Percentiles rank a stretch among this genome's conserved stretches.
These are phyloP conservation scores for Mellilla xanthometata DNA, from an alignment of 2,888 invertebrate species.

Conservation along the genomic window DNA sequence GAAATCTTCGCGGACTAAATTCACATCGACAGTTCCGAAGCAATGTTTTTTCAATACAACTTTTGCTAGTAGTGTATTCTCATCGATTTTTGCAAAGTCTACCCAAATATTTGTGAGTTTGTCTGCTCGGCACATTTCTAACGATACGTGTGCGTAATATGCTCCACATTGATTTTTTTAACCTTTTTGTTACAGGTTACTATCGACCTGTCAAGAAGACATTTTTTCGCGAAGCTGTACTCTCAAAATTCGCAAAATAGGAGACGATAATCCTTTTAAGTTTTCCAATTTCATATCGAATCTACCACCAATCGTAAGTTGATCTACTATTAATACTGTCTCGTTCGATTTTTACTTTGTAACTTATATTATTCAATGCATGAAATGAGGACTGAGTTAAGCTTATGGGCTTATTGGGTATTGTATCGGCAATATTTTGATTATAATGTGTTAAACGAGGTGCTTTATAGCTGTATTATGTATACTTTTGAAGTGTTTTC, in stretches of 20 bases:
- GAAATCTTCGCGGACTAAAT: constrained; percentile 8
- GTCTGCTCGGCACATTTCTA: constrained; percentile 19
- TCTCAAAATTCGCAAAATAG: constrained; percentile 79
- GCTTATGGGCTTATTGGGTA: too few species aligned
- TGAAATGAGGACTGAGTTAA: too few species aligned
- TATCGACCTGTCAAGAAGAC: constrained; percentile 81
- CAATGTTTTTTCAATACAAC: constrained; percentile 25
- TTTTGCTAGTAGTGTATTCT: constrained; percentile 30
- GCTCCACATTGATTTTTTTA: constrained; percentile 66
- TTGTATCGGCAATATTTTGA: too few species aligned
- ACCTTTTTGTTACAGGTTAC: constrained; percentile 74
- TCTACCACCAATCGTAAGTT: constrained; percentile 80
- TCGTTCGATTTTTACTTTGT: constrained; percentile 10
- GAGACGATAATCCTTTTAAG: constrained; percentile 80
- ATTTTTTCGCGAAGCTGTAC: constrained; percentile 72
- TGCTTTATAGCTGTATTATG: background rate
- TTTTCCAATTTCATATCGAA: constrained; percentile 81
- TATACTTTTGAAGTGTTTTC: background rate
- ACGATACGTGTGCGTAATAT: constrained; percentile 39
- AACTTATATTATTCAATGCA: too few species aligned
- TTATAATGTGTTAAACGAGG: too few species aligned
- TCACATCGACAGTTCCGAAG: constrained; percentile 19
- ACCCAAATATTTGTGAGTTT: constrained; percentile 24
- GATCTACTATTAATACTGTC: constrained; percentile 1
- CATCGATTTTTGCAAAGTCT: constrained; percentile 37